Base-by-base conservation (phyloP, 1,140 invertebrate genomes). In the Hesperophylax magnus region DNA sequence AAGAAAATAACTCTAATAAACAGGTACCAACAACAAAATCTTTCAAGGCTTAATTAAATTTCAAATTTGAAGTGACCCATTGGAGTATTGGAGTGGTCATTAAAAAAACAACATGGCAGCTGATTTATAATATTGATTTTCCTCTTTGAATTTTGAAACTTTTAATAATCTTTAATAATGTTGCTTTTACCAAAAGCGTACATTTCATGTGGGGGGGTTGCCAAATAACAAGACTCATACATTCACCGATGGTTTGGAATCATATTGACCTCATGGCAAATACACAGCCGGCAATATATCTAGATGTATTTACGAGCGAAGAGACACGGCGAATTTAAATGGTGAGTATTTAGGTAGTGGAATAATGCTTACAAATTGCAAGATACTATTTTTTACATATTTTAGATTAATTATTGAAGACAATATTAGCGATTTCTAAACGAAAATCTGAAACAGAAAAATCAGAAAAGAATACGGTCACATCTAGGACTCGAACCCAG, bases 111-210 rank as follows among this genome's bases (percentile, higher is more conserved):
- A 39, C 11, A 61, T 31, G 22, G 17, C 63, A 1, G 63, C 17
- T 54, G 47, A 72, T 72, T 72, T 72, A 72, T 72, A 65, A 69
- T 77, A 69, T 79, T 80, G 77, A 65, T 76, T 76, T 63, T 79
- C 77, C 31, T 71, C 79, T 81, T 81, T 81, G 80, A 74, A 76
- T 63, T 76, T 75, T 61, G 77, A 84, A 84, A 79, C 60, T 69
- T 63, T 60, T 81, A 81, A 79, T 75, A 72, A 80, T 80, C 71
- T 84, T 84, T 80, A 76, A 84, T 81, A 79, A 78, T 20, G 83
- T 84, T 80, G 80, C 58, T 58, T 75, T 84, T 82, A 81, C 80
- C 83, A 84, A 84, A 84, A 84, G 80, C 22, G 80, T 63, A 82
- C 47, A 31, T 80, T 80, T 77, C 61, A 80, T 54, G 83, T 84